These are phyloP conservation scores for Villa cingulata DNA, from an alignment of 2,888 invertebrate genomes.

Conservation along the genomic window DNA sequence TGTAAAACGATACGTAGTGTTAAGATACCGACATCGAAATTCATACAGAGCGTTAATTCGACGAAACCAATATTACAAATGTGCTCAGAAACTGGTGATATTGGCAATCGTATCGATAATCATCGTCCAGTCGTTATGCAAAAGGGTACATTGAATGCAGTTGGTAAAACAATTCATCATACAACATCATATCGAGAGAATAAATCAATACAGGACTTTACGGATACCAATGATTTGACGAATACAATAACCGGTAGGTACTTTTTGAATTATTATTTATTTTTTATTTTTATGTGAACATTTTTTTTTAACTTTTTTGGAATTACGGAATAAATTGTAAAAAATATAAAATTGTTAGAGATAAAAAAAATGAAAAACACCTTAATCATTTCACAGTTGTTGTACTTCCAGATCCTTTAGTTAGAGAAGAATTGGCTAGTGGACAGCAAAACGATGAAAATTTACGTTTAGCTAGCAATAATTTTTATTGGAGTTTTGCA, in stretches of 20 bases:
- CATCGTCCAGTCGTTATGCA: constrained; percentile 12
- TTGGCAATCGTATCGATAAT: constrained; percentile 14
- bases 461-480: constrained; percentile 24
- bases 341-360: too few relatives aligned
- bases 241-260: constrained; percentile 24
- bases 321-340: too few relatives aligned
- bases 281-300: too few relatives aligned
- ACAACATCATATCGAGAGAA: constrained; percentile 15
- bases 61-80: constrained; percentile 27
- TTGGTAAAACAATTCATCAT: constrained; percentile 11
- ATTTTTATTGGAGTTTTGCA: constrained; percentile 21
- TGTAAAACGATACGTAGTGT: constrained; percentile 27
- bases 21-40: constrained; percentile 18
- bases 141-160: constrained; percentile 18
- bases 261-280: background rate
- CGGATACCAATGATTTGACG: constrained; percentile 27
- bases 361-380: too few relatives aligned
- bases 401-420: constrained; percentile 23
- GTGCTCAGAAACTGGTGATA: constrained; percentile 24
- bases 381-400: background rate
- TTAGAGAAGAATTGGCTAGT: constrained; percentile 12
- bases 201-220: constrained; percentile 28
- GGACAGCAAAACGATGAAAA: constrained; percentile 16
- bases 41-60: constrained; percentile 28
- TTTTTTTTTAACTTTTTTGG: too few relatives aligned